A percentile compares a stretch with the other conserved stretches of the same genome.
These are phyloP conservation scores for Brachyptera risi DNA, from an alignment of 2,888 invertebrate genomes.

Conservation along the genomic window DNA sequence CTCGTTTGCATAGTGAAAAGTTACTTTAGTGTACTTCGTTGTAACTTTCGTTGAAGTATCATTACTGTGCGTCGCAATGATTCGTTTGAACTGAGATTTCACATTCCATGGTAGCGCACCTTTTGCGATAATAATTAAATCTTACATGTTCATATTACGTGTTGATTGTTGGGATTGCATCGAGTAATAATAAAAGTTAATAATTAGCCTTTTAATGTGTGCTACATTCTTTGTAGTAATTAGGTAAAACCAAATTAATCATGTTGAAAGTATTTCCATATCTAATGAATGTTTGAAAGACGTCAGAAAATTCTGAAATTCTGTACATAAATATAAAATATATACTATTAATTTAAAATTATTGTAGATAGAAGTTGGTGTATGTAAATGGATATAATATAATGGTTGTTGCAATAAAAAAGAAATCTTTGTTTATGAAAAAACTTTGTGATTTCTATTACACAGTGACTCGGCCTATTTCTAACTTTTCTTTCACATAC, in stretches of 20 bases:
- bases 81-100: background rate
- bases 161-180: background rate
- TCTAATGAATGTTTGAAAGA: background rate
- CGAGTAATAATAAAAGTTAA: no score
- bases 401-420: constrained; percentile 19
- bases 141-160: background rate
- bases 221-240: background rate
- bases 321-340: background rate
- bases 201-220: background rate
- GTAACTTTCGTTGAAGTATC: background rate
- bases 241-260: background rate
- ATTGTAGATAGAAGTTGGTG: constrained; percentile 3
- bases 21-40: no score
- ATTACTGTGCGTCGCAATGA: background rate
- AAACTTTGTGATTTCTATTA: no score
- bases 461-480: no score
- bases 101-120: constrained; percentile 2
- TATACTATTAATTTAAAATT: background rate
- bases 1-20: background rate
- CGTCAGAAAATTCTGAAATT: background rate
- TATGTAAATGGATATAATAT: constrained; percentile 4
- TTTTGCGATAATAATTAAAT: no score
- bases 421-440: constrained; percentile 7
- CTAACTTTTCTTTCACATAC: no score
- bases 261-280: background rate